Base-by-base conservation (phyloP, 2,888 invertebrate species). In the Parasteatoda lunata region DNA sequence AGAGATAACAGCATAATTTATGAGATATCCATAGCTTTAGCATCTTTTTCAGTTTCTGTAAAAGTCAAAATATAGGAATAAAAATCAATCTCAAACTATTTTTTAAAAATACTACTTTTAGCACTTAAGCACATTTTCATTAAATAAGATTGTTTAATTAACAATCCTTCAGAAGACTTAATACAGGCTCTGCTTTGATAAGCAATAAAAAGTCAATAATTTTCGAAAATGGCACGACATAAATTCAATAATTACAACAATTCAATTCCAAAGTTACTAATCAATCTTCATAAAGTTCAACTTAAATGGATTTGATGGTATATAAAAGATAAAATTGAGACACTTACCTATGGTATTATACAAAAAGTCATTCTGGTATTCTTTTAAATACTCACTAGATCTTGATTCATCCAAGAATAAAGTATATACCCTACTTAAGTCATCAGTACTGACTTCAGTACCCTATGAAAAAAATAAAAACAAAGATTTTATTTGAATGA, bases 281-380 rank as follows among this genome's bases (percentile, higher is more conserved):
- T 30, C 2, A 30, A 30, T 30, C 30, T 30, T 30, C 30, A 30
- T 30, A 30, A 30, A 30, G 30, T 30, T 30, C 30, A 30, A 30
- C 30, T 30, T 2, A 30, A 30, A 30, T 30, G 2, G 30, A 30
- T 30, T 30, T 30, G 30, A 30, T 30, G 30, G 30, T 30, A 30
- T 30, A 30, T 30, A 59, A 2, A n/a, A 59, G 2, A n/a, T 1
- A 59, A 59, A n/a, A 59, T n/a, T 11, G 9, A 66, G 8, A 66
- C 8, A 73, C 81, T 48, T 88, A 83, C 82, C 70, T 59, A 65
- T 15, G 76, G 85, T 83, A 80, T 82, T 92, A 90, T 98, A 98
- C 96, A 98, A 96, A 91, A 97, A 99, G 91, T 98, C 97, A 90
- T 97, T 96, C 92, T 98, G 97, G 91, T 97, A 98, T 92, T 98